Conservation (phyloP, 2,797 vertebrate species). For the Premnoplex brunnescens region DNA sequence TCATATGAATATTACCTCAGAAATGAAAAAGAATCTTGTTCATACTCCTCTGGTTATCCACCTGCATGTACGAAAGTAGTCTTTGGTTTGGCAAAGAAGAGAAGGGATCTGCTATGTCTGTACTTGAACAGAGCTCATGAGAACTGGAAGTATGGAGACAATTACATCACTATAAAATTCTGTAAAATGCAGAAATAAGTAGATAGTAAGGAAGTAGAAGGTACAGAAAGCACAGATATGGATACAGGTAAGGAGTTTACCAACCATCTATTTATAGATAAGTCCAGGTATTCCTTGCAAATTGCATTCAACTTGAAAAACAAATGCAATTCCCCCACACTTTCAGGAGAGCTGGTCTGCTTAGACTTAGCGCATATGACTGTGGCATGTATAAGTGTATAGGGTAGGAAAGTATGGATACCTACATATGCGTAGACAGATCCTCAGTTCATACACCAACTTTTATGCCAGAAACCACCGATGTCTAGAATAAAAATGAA, state of each 20-base stretch:
- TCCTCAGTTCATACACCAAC: conserved; percentile 41
- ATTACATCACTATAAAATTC: not conserved
- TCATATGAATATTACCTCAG: not conserved
- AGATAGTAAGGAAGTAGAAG: not conserved
- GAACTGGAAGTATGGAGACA: not conserved
- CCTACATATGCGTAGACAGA: conserved; percentile 61
- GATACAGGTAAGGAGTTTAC: not conserved
- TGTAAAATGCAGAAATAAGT: not conserved
- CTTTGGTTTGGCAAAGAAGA: conserved; percentile 11
- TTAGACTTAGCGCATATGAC: not conserved
- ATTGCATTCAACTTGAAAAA: not conserved
- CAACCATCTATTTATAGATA: not conserved
- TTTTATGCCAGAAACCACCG: conserved; percentile 41
- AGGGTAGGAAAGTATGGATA: not conserved
- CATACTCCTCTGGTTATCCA: not conserved
- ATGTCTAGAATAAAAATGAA: conserved; percentile 64
- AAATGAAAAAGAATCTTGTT: not conserved
- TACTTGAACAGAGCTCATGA: not conserved
- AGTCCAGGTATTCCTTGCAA: not conserved
- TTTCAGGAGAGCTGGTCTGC: not conserved
- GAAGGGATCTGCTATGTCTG: not conserved
- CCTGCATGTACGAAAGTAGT: not conserved
- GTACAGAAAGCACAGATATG: not conserved
- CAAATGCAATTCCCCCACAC: not conserved
- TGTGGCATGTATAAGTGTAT: not conserved